Evolutionary conservation across 1,140 invertebrate genomes (phyloP).

Genomic region (Araneus ventricosus): DNA sequence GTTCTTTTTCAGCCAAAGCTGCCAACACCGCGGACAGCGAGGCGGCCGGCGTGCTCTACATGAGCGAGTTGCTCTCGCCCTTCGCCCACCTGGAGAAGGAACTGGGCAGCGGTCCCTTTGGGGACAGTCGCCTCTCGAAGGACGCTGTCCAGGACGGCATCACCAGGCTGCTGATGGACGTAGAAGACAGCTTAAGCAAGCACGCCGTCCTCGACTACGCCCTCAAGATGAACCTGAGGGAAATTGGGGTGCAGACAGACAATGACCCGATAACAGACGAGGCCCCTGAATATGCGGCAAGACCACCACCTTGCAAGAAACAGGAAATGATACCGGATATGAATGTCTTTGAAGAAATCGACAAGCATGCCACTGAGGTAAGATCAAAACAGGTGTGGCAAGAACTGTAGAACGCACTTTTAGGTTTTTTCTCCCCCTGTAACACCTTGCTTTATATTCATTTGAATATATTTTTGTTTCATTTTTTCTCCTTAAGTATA

Average conservation of each 20-base stretch:
- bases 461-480: too few species aligned
- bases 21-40: constrained; percentile 72
- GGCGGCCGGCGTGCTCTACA: constrained; percentile 69
- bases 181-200: constrained; percentile 57
- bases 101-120: constrained; percentile 38
- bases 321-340: constrained; percentile 77
- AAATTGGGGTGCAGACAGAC: constrained; percentile 78
- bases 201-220: constrained; percentile 66
- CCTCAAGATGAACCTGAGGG: constrained; percentile 47
- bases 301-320: constrained; percentile 78
- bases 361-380: constrained; percentile 76
- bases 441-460: too few species aligned
- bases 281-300: constrained; percentile 78
- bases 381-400: not conserved
- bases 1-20: constrained; percentile 62
- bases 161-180: constrained; percentile 69
- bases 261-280: constrained; percentile 79
- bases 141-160: constrained; percentile 62
- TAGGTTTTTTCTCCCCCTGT: too few species aligned
- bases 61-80: constrained; percentile 71
- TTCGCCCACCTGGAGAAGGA: constrained; percentile 74
- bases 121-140: constrained; percentile 34
- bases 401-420: too few species aligned
- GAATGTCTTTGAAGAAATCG: constrained; percentile 76
- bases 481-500: too few species aligned